These are phyloP conservation scores for Dendrolimus punctatus DNA, from an alignment of 1,140 invertebrate species.

Conservation along the genomic window DNA sequence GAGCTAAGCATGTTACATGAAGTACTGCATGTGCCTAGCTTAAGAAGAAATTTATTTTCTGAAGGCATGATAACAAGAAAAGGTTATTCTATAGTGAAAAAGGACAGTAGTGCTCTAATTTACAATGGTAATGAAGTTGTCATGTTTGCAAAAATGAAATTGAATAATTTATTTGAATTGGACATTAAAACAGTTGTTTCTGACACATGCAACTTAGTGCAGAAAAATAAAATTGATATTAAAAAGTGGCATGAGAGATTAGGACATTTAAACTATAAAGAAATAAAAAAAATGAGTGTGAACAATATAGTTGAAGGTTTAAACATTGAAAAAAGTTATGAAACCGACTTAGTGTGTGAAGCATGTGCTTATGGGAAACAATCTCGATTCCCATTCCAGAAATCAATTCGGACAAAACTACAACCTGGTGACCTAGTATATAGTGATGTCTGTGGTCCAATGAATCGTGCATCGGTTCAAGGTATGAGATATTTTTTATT, in stretches of 20 bases:
- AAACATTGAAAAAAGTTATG: too few species aligned
- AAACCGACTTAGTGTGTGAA: constrained; percentile 24
- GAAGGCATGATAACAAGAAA: not conserved
- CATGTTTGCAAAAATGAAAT: constrained; percentile 11
- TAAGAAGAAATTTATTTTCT: constrained; percentile 2
- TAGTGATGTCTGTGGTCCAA: constrained; percentile 20
- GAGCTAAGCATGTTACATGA: not conserved
- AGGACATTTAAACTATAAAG: too few species aligned
- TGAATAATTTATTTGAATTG: constrained; percentile 18
- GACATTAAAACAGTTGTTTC: constrained; percentile 12
- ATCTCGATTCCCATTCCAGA: constrained; percentile 7
- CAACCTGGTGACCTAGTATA: constrained; percentile 21
- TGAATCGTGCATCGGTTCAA: constrained; percentile 8
- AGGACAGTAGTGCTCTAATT: constrained; percentile 6
- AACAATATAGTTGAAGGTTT: too few species aligned
- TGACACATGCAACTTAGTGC: constrained; percentile 16
- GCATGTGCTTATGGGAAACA: constrained; percentile 23
- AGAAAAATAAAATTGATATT: constrained; percentile 14
- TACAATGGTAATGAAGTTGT: constrained; percentile 13
- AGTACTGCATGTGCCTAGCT: constrained; percentile 1
- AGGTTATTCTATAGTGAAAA: too few species aligned
- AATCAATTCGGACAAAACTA: constrained; percentile 13
- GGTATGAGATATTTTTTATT: constrained; percentile 17
- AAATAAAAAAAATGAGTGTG: constrained; percentile 21
- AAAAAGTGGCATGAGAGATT: constrained; percentile 21